A percentile compares a stretch with the other conserved stretches of the same genome.
These are phyloP conservation scores for Melikaiella ostensackeni DNA, from an alignment of 2,888 invertebrate species.

Conservation along the genomic window DNA sequence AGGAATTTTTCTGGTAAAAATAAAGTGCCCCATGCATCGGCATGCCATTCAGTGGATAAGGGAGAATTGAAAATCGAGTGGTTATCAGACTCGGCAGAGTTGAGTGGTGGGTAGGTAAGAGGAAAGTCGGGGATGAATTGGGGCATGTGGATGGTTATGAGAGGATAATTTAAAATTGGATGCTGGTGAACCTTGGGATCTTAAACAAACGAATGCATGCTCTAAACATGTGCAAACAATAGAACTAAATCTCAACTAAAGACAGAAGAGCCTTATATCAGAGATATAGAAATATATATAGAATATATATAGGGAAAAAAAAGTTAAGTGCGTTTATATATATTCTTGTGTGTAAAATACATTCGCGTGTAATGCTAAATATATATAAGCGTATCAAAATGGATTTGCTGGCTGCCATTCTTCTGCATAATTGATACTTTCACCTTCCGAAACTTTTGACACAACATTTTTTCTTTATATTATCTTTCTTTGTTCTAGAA, in stretches of 20 bases:
- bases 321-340: slow-evolving; percentile 63
- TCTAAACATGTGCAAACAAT: slow-evolving; percentile 78
- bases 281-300: slow-evolving; percentile 73
- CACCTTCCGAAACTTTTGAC: slow-evolving; percentile 18
- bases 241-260: slow-evolving; percentile 77
- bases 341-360: slow-evolving; percentile 66
- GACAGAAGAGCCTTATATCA: slow-evolving; percentile 77
- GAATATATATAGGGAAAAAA: slow-evolving; percentile 62
- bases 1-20: slow-evolving; percentile 29
- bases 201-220: slow-evolving; percentile 76
- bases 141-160: slow-evolving; percentile 30
- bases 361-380: slow-evolving; percentile 68
- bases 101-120: slow-evolving; percentile 48
- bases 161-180: slow-evolving; percentile 48
- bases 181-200: slow-evolving; percentile 59
- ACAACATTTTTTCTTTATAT: neutral
- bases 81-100: slow-evolving; percentile 65
- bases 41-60: slow-evolving; percentile 73
- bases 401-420: slow-evolving; percentile 41
- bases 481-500: neutral
- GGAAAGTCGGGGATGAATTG: slow-evolving; percentile 25
- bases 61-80: slow-evolving; percentile 28
- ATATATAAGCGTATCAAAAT: slow-evolving; percentile 60
- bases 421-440: slow-evolving; percentile 9
- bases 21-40: slow-evolving; percentile 72